These are phyloP conservation scores for Pachyramphus minor DNA, from an alignment of 2,113 vertebrate genomes.

Conservation along the genomic window DNA sequence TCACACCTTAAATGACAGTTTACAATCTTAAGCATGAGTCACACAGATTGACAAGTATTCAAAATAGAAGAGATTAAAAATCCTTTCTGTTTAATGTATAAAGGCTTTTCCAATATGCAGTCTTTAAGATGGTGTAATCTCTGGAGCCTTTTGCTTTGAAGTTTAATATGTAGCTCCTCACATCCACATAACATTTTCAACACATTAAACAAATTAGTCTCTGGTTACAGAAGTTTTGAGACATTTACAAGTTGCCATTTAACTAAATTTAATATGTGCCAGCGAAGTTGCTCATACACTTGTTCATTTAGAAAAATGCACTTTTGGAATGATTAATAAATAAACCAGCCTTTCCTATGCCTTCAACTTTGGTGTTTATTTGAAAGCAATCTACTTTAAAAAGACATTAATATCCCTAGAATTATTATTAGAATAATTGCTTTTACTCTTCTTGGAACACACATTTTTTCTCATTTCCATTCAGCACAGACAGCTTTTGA, in stretches of 20 bases:
- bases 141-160: constrained; percentile 78
- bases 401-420: constrained; percentile 88
- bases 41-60: constrained; percentile 55
- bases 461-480: constrained; percentile 89
- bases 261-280: constrained; percentile 78
- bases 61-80: constrained; percentile 64
- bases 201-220: constrained; percentile 84
- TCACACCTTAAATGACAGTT: constrained; percentile 68
- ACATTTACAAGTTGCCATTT: constrained; percentile 80
- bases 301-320: constrained; percentile 77
- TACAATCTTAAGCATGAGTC: constrained; percentile 49
- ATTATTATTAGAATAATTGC: constrained; percentile 97
- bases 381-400: constrained; percentile 88
- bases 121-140: constrained; percentile 77
- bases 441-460: constrained; percentile 83
- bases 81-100: constrained; percentile 63
- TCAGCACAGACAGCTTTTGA: constrained; percentile 86
- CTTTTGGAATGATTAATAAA: constrained; percentile 79
- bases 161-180: constrained; percentile 79
- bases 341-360: constrained; percentile 72
- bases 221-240: constrained; percentile 81
- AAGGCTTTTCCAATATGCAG: constrained; percentile 64
- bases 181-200: constrained; percentile 79
- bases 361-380: constrained; percentile 83
- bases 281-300: constrained; percentile 68